Evolutionary conservation across 2,888 invertebrate genomes (phyloP), one percentile per base, ranked within the genome.

Genomic region (Eupithecia abbreviata): DNA sequence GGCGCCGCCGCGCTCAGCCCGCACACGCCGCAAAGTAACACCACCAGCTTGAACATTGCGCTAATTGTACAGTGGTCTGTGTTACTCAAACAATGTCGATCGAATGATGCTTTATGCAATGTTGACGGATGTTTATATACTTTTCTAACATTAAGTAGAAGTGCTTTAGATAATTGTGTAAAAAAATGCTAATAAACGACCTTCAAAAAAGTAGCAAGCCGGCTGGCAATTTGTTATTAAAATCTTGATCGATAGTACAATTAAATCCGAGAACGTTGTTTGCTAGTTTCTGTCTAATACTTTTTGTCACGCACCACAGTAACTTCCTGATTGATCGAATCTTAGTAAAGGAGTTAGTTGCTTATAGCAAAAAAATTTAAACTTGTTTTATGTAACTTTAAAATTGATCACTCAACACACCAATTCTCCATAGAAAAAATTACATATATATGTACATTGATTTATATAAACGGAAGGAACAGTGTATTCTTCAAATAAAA

Each of bases 11-110:
- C 85, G 95, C 88, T 93, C 81, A 92, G 95, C 81, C 94, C 96
- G 12, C 62, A 62, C 88, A 96, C 84, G 86, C 96, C 95, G 86
- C 96, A 96, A 89, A 95, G 95, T 94, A 96, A 96, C 91, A 96
- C 96, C 95, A 96, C 95, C 95, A 95, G 88, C 89, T 94, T 94
- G 87, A 85, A 92, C 95, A 95, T 95, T 86, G n/a, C 10, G 42
- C 43, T 42, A 15, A 66, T 10, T 69, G 45, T 45, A 47, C 9
- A 69, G 87, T 94, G 93, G 92, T 94, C 92, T 93, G 92, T 90
- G 93, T 92, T 91, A 90, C 86, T 87, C 88, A 87, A 88, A 85
- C 84, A 87, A 87, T 80, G 86, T 84, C 88, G 89, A 91, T 90
- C 89, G 90, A 94, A 91, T 94, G 93, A 93, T 94, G 91, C 80